Evolutionary conservation across 1,140 invertebrate species (phyloP), one percentile per base, ranked within the genome.

Genomic region (Hyles euphorbiae): DNA sequence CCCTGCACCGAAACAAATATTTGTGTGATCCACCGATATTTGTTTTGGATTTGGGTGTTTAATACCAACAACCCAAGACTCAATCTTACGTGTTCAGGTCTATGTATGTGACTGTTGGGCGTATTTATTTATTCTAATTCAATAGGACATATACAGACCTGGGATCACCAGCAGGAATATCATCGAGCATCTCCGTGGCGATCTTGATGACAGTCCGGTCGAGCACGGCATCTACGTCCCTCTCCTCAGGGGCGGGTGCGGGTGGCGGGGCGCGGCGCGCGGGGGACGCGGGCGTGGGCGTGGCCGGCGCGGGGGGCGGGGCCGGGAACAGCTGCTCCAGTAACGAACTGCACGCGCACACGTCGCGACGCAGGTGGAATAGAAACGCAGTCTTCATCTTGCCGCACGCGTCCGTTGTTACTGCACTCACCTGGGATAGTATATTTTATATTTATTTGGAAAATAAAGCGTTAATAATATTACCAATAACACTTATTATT

Each of bases 101-200:
- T n/a, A n/a, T n/a, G 22, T 22, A 22, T 22, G 22, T 22, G 22
- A 22, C 22, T 22, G 22, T 22, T 22, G 22, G 22, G 22, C 2
- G 22, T 53, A 36, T 40, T 40, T 40, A 40, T 40, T 40, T 40
- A 40, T 5, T 40, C 22, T 22, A 22, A 22, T 22, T 22, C 22
- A 22, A 22, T 22, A 2, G n/a, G 12, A 56, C 40, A 12, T 12
- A 61, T 61, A 47, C 12, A 7, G 94, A 98, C 67, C 97, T 90
- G 2, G 97, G 97, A 92, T 98, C 97, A 51, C 95, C 93, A 2
- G 94, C 93, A 5, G 97, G 97, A 65, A 94, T 93, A 88, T 98
- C 97, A 83, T 98, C 95, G 49, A 98, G 92, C 54, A 98, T 88
- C 74, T 96, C 94, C 59, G 91, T 90, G 57, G 95, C 95, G 0